Evolutionary conservation across 1,140 invertebrate species (phyloP).

Genomic region (Sitophilus oryzae): DNA sequence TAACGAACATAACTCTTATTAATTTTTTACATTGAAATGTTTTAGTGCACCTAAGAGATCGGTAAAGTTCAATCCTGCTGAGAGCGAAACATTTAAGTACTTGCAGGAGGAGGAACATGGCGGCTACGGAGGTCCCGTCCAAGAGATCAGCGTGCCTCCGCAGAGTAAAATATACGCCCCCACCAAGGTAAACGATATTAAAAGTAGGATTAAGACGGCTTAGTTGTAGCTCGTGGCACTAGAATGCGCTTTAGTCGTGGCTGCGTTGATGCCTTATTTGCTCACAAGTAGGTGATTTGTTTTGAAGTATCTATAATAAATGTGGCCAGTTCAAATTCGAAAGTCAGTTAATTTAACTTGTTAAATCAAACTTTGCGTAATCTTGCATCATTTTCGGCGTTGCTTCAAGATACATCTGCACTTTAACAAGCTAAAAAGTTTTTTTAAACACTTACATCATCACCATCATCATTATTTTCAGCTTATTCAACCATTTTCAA

Average conservation of each 20-base stretch:
- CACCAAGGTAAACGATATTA: slow-evolving; percentile 28
- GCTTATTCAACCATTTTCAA: no score
- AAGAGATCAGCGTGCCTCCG: slow-evolving; percentile 62
- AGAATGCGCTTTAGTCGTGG: not conserved
- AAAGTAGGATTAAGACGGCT: slow-evolving; percentile 15
- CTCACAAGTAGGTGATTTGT: not conserved
- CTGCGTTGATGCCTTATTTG: not conserved
- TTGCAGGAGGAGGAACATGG: slow-evolving; percentile 56
- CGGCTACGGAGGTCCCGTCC: slow-evolving; percentile 51
- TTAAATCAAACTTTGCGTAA: no score
- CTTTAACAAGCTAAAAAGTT: no score
- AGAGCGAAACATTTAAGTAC: slow-evolving; percentile 78
- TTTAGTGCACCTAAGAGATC: slow-evolving; percentile 55
- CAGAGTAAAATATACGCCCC: slow-evolving; percentile 71
- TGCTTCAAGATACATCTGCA: no score
- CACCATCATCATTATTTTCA: no score
- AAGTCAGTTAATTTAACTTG: no score
- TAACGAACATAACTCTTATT: not conserved
- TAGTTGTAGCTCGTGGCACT: not conserved
- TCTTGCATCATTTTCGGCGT: no score
- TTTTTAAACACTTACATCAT: no score
- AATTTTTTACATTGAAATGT: slow-evolving; percentile 2
- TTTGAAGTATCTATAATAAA: no score
- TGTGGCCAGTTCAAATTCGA: no score
- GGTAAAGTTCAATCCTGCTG: slow-evolving; percentile 71